Evolutionary conservation across 2,797 vertebrate species (phyloP).

Genomic region (Agapornis canus): DNA sequence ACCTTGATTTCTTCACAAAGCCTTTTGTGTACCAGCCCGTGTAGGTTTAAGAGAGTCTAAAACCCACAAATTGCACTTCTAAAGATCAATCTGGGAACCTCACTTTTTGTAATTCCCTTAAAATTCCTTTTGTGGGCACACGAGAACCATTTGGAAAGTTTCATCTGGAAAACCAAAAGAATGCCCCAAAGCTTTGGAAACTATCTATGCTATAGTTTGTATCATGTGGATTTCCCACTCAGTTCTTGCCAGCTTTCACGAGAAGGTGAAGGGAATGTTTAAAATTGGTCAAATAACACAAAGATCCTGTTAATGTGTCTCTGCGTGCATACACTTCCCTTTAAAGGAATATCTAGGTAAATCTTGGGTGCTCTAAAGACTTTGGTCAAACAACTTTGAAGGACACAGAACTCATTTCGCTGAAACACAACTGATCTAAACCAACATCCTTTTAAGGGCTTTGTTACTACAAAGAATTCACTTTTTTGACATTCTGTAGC

Average conservation of each 20-base stretch:
- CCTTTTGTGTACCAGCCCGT: slow-evolving; percentile 24
- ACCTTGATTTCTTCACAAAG: slow-evolving; percentile 38
- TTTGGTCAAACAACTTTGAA: not conserved
- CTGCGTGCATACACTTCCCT: not conserved
- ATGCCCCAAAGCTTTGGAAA: not conserved
- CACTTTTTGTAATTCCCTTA: not conserved
- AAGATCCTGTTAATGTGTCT: not conserved
- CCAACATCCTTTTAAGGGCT: not conserved
- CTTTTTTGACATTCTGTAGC: not conserved
- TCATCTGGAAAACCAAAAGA: not conserved
- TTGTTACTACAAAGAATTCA: not conserved
- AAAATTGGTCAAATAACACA: not conserved
- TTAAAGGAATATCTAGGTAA: not conserved
- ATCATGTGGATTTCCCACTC: not conserved
- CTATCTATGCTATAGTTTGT: not conserved
- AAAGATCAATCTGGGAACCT: not conserved
- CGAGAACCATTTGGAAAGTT: not conserved
- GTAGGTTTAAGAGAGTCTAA: slow-evolving; percentile 29
- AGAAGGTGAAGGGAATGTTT: slow-evolving; percentile 2
- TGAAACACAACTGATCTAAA: not conserved
- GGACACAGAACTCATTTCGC: not conserved
- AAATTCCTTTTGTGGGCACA: not conserved
- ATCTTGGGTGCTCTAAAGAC: not conserved
- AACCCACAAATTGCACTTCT: not conserved
- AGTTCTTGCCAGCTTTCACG: not conserved